Base-by-base conservation (phyloP, 2,888 invertebrate species). In the Hyalella azteca region DNA sequence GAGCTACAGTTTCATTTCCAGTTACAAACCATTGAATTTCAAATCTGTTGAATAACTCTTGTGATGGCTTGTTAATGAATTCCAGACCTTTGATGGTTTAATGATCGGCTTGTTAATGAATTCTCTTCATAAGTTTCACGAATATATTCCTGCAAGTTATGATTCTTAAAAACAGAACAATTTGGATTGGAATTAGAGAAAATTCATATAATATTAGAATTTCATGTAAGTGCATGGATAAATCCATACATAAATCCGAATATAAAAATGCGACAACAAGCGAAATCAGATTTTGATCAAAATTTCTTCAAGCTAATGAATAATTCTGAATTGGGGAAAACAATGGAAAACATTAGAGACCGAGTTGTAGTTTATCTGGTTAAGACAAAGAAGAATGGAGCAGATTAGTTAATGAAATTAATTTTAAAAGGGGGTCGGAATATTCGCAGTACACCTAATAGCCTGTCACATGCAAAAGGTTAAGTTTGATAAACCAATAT, bases 401-500 rank as follows among this genome's bases (percentile, higher is more conserved):
- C 15, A 73, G n/a, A 26, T 29, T 73, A 26, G 1, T 29, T 29
- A 73, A 73, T 26, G 32, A 73, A 73, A 26, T 22, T 3, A 49
- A 4, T 7, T 49, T 49, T 49, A 49, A 49, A 49, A 40, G 4
- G 4, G 32, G n/a, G 22, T 73, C n/a, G 32, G 32, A 26, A 73
- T 73, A 73, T 73, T 73, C 5, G 9, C 73, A 26, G 29, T 7
- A 19, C 22, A 73, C 32, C 9, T 73, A 73, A 73, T 73, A 26
- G 26, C 73, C 9, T 73, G 32, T 29, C 73, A 29, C 32, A 73
- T 73, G 82, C 76, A 32, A 60, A 73, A 48, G 39, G 81, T 87
- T 22, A 48, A 80, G 22, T 84, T 86, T 26, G 84, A 87, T 75
- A 87, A 87, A 82, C 86, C 86, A 11, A 85, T 86, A 9, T 86